Percentiles rank a stretch among this genome's conserved stretches.
Evolutionary conservation across 2,888 invertebrate genomes (phyloP).

Genomic region (Psococerastis gibbosa): DNA sequence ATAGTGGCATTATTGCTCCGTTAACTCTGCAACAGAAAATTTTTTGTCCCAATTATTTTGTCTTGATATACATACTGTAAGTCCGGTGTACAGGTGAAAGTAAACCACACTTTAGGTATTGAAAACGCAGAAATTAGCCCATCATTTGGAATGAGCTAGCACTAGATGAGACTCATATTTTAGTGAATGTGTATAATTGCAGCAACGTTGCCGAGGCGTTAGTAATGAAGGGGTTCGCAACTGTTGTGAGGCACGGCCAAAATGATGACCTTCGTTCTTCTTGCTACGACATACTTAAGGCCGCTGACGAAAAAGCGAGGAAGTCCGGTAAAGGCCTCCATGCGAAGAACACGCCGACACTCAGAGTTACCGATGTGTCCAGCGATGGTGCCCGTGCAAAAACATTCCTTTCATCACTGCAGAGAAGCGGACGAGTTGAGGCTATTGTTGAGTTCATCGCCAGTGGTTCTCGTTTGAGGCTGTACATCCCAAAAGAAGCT

Average conservation of each 20-base stretch:
- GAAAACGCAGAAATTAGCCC: too few species aligned
- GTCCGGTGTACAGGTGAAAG: neutral
- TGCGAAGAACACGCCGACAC: constrained; percentile 58
- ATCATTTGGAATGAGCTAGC: too few species aligned
- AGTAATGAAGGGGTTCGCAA: constrained; percentile 79
- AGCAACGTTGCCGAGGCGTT: constrained; percentile 89
- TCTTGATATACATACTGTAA: neutral
- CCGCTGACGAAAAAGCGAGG: constrained; percentile 82
- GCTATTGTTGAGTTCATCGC: constrained; percentile 94
- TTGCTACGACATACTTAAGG: constrained; percentile 77
- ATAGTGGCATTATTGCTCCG: too few species aligned
- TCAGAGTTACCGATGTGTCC: constrained; percentile 75
- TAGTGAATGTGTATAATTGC: too few species aligned
- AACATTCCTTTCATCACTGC: constrained; percentile 84
- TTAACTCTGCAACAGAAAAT: too few species aligned
- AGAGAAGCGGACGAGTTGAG: constrained; percentile 74
- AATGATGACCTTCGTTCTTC: constrained; percentile 93
- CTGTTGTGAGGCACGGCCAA: constrained; percentile 81
- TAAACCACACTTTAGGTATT: too few species aligned
- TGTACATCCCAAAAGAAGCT: constrained; percentile 88
- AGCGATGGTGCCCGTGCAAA: constrained; percentile 66
- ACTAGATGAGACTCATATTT: too few species aligned
- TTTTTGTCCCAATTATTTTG: too few species aligned
- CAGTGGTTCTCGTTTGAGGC: constrained; percentile 80
- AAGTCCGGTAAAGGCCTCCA: constrained; percentile 70